Percentiles rank a stretch among this genome's conserved stretches.
Conservation (phyloP, 2,888 invertebrate species). For the Megaustenia siamemsis region DNA sequence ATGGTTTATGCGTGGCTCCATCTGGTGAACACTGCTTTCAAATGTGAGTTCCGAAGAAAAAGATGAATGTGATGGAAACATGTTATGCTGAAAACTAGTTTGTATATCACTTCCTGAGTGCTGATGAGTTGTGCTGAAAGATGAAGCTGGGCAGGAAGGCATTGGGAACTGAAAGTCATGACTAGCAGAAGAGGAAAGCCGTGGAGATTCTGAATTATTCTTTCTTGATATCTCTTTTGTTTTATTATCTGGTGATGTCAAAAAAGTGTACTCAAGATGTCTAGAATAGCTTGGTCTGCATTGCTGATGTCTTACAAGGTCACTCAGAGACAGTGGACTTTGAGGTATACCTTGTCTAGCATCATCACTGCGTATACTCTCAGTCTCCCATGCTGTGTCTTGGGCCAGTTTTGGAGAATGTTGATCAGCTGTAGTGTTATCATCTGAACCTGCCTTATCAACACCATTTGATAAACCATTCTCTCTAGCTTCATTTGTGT, state of each 20-base stretch:
- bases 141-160: conserved; percentile 43
- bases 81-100: conserved; percentile 32
- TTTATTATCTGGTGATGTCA: conserved; percentile 40
- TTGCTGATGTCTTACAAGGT: conserved; percentile 43
- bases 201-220: conserved; percentile 6
- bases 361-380: conserved; percentile 10
- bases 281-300: conserved; percentile 6
- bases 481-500: neutral
- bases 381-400: conserved; percentile 34
- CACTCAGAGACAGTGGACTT: conserved; percentile 47
- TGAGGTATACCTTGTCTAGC: conserved; percentile 29
- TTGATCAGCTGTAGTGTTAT: neutral
- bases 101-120: conserved; percentile 12
- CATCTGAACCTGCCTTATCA: neutral
- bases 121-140: conserved; percentile 10
- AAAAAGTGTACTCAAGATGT: conserved; percentile 40
- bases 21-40: conserved; percentile 30
- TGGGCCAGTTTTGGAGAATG: neutral
- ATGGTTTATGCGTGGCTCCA: conserved; percentile 13
- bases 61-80: conserved; percentile 19
- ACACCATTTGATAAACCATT: neutral
- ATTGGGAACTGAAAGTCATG: conserved; percentile 43
- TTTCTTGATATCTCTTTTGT: conserved; percentile 4
- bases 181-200: conserved; percentile 26
- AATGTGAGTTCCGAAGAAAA: conserved; percentile 37